A percentile compares a stretch with the other conserved stretches of the same genome.
phyloP scores from a whole-genome alignment of 37 sponge, comb jelly and placozoan genomes.

The Cliona cf. orientalis region DNA sequence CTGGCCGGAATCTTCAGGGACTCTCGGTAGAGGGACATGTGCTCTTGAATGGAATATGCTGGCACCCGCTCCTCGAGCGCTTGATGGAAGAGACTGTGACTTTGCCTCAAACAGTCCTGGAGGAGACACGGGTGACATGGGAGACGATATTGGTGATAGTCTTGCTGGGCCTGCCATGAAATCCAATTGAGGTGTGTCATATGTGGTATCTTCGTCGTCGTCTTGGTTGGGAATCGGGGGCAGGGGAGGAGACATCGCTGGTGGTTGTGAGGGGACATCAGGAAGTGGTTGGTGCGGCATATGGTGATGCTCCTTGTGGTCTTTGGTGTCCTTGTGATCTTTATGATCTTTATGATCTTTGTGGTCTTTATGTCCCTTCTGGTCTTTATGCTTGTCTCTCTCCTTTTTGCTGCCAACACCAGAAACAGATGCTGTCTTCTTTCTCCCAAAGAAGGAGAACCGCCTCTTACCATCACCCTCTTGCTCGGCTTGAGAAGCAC shows the following conservation, averaged over 20 bases:
- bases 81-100: constrained; percentile 32
- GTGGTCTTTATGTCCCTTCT: neutral
- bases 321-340: neutral
- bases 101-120: neutral
- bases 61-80: constrained; percentile 7
- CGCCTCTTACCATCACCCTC: constrained; percentile 17
- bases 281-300: constrained; percentile 18
- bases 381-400: neutral
- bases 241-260: neutral
- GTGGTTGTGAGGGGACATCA: constrained; percentile 11
- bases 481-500: neutral
- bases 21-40: constrained; percentile 51
- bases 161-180: neutral
- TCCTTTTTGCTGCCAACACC: constrained; percentile 4
- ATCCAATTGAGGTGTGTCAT: constrained; percentile 24
- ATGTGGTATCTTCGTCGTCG: constrained; percentile 28
- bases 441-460: constrained; percentile 45
- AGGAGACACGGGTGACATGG: neutral
- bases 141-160: neutral
- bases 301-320: neutral
- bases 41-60: neutral
- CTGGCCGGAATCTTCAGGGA: constrained; percentile 51
- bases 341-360: neutral
- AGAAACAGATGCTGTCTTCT: constrained; percentile 27
- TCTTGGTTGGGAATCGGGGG: constrained; percentile 4